Evolutionary conservation across 2,797 vertebrate species (phyloP).

Genomic region (Anguilla obscura): DNA sequence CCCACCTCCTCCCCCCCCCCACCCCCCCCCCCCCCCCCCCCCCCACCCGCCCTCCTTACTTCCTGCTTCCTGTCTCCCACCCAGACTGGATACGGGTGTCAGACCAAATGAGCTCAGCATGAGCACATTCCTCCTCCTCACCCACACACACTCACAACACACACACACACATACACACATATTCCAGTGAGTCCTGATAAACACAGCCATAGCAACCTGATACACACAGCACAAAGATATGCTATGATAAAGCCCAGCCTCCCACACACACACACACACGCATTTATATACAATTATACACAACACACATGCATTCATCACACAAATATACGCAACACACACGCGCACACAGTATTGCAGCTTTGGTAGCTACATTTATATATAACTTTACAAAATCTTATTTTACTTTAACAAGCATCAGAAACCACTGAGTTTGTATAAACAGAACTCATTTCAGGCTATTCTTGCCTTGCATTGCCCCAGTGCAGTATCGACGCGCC

Average conservation of each 20-base stretch:
- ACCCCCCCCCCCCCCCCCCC: too few species aligned
- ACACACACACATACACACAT: conserved; percentile 2
- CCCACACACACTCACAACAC: conserved; percentile 7
- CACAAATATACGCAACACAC: too few species aligned
- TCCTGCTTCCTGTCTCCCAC: conserved; percentile 35
- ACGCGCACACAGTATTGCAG: neutral
- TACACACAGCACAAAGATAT: neutral
- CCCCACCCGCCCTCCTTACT: neutral
- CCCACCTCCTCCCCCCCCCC: too few species aligned
- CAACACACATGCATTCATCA: neutral
- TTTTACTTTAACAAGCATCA: too few species aligned
- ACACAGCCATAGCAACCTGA: neutral
- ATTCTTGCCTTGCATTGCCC: neutral
- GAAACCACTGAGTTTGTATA: neutral
- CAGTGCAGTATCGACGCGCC: too few species aligned
- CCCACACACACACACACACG: conserved; percentile 10
- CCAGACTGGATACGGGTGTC: neutral
- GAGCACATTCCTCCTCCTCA: neutral
- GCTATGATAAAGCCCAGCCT: neutral
- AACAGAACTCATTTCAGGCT: neutral
- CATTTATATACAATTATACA: neutral
- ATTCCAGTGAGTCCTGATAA: neutral
- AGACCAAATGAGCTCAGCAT: neutral
- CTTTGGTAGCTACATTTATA: neutral
- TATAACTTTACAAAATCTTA: too few species aligned